Evolutionary conservation across 2,888 invertebrate species (phyloP).

Genomic region (Zygogramma bicolorata): DNA sequence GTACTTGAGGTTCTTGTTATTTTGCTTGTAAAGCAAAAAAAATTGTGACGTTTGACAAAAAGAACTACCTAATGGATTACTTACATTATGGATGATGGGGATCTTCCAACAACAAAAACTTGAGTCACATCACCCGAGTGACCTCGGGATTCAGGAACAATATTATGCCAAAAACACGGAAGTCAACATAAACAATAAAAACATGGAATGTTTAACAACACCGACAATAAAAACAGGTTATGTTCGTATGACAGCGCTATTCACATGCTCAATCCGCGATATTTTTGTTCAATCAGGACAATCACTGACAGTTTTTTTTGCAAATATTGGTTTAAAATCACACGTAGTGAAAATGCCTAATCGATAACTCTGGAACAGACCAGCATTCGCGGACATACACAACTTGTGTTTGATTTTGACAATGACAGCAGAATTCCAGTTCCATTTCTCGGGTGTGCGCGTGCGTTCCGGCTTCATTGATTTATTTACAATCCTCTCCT

Average conservation of each 20-base stretch:
- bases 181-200: conserved; percentile 40
- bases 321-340: conserved; percentile 29
- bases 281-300: background rate
- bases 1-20: too few species aligned
- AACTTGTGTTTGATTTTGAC: conserved; percentile 56
- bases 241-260: conserved; percentile 34
- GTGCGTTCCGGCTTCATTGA: conserved; percentile 50
- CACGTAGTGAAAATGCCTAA: conserved; percentile 53
- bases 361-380: conserved; percentile 42
- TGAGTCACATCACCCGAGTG: conserved; percentile 16
- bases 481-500: conserved; percentile 42
- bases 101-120: background rate
- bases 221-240: conserved; percentile 48
- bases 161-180: conserved; percentile 21
- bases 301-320: background rate
- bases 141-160: background rate
- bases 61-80: background rate
- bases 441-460: conserved; percentile 39
- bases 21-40: conserved; percentile 32
- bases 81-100: conserved; percentile 10
- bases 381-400: conserved; percentile 51
- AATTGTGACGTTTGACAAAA: conserved; percentile 3
- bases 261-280: conserved; percentile 35
- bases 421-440: conserved; percentile 48
- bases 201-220: conserved; percentile 32